A percentile compares a stretch with the other conserved stretches of the same genome.
Evolutionary conservation across 1,140 invertebrate species (phyloP).

Genomic region (Philopotamus ludificatus): DNA sequence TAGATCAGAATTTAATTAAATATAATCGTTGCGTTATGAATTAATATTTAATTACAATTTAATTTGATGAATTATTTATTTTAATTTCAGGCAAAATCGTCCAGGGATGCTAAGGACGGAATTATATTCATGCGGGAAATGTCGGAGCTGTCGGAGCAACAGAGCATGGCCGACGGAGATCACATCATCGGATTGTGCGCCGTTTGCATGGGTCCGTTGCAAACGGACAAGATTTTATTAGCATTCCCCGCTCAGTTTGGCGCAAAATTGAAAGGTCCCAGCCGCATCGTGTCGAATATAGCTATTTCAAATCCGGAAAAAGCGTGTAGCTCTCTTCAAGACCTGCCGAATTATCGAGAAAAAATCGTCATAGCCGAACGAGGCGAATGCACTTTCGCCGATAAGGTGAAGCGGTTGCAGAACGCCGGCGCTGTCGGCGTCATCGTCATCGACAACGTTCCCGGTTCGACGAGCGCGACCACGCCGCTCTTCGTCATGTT

Average conservation of each 20-base stretch:
- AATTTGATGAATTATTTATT: conserved; percentile 4
- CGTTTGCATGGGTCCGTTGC: conserved; percentile 44
- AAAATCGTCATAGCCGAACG: conserved; percentile 83
- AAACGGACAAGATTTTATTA: conserved; percentile 30
- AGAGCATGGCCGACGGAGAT: conserved; percentile 50
- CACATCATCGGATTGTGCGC: conserved; percentile 44
- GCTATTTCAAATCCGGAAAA: conserved; percentile 58
- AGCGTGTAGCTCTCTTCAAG: conserved; percentile 68
- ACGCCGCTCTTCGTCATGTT: conserved; percentile 94
- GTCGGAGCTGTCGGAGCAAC: conserved; percentile 78
- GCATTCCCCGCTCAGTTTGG: conserved; percentile 95
- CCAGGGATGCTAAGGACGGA: conserved; percentile 88
- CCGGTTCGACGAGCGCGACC: conserved; percentile 67
- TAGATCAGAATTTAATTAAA: too few relatives aligned
- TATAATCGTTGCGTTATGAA: too few relatives aligned
- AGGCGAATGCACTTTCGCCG: conserved; percentile 93
- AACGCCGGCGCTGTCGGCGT: conserved; percentile 78
- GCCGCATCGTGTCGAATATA: conserved; percentile 62
- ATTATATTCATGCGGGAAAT: conserved; percentile 96
- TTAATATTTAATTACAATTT: too few relatives aligned
- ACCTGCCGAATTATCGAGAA: conserved; percentile 63
- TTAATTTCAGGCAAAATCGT: conserved; percentile 71
- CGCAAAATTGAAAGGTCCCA: conserved; percentile 63
- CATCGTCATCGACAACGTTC: conserved; percentile 86
- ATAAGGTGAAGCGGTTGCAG: conserved; percentile 88